Conservation (phyloP, 2,888 invertebrate species). For the Gnatocerus cornutus region DNA sequence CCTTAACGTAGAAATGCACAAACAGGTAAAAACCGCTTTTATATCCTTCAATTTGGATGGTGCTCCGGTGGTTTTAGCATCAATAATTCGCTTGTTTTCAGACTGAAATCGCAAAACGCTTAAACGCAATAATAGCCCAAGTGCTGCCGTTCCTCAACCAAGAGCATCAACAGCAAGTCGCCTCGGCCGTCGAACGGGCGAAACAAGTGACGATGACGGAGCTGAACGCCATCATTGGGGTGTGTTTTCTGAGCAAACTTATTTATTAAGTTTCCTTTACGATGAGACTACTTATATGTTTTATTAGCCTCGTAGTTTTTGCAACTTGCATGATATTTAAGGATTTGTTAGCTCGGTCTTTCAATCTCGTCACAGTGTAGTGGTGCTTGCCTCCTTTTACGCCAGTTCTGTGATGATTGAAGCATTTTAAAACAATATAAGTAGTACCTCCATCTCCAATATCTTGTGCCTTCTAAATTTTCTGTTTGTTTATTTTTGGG, state of each 20-base stretch:
- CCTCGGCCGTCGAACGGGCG: slow-evolving; percentile 93
- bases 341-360: slow-evolving; percentile 27
- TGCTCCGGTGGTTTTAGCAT: not conserved
- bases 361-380: slow-evolving; percentile 37
- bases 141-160: slow-evolving; percentile 94
- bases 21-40: slow-evolving; percentile 85
- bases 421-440: slow-evolving; percentile 47
- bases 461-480: slow-evolving; percentile 51
- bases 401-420: slow-evolving; percentile 27
- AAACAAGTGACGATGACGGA: slow-evolving; percentile 97
- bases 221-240: slow-evolving; percentile 94
- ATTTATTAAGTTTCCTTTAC: slow-evolving; percentile 20
- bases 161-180: slow-evolving; percentile 94
- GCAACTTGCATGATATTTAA: slow-evolving; percentile 40
- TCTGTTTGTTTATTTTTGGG: slow-evolving; percentile 48
- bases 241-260: slow-evolving; percentile 66
- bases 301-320: slow-evolving; percentile 45
- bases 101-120: slow-evolving; percentile 96
- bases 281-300: slow-evolving; percentile 49
- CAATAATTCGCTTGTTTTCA: slow-evolving; percentile 73
- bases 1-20: slow-evolving; percentile 98
- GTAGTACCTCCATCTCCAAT: slow-evolving; percentile 43
- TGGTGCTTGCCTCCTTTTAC: no score
- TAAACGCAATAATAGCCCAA: slow-evolving; percentile 95
- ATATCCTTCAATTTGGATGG: no score